Evolutionary conservation across 92 coral and sea anemone species (phyloP), one percentile per base, ranked within the genome.

Genomic region (Phenganax marumi): DNA sequence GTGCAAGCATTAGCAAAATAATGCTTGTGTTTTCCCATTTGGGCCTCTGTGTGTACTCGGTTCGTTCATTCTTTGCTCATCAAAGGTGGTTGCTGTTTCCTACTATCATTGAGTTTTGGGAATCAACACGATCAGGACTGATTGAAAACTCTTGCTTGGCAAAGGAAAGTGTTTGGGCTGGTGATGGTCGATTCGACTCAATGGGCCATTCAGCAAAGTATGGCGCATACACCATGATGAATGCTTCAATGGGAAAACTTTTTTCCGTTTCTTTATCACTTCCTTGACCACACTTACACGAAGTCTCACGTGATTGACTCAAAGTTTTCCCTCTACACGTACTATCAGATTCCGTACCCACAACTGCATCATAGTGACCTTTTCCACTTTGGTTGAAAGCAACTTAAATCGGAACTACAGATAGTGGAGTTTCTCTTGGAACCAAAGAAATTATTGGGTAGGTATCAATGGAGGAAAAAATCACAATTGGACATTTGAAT

Each of bases 281-380:
- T 46, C 90, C 89, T 52, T 71, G 75, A n/a, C 89, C 82, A 72
- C 89, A 86, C 12, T 64, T 25, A 72, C 82, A 82, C 25, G 86
- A 52, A 24, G 61, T 78, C 68, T 68, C 23, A 55, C 13, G 77
- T 63, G 48, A 18, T 66, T 5, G 43, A 57, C 54, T 83, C 46
- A 25, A 63, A 79, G 8, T 83, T 68, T 87, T 60, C 13, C 48
- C 39, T 5, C 0, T 39, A 51, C 53, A 11, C 3, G 81, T 12
- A 51, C 23, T 68, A 8, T 8, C 33, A 10, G 43, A 12, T 50
- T 12, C 56, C 8, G 24, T 54, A 25, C 8, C 22, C 19, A 9
- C 13, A 10, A 80, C 85, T 39, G 86, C 80, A 52, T 85, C 88
- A 80, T 85, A 85, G 53, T 85, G 88, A 3, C 76, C 87, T 8